These are phyloP conservation scores for Synodontis membranacea DNA, from an alignment of 2,113 vertebrate species.

Conservation along the genomic window DNA sequence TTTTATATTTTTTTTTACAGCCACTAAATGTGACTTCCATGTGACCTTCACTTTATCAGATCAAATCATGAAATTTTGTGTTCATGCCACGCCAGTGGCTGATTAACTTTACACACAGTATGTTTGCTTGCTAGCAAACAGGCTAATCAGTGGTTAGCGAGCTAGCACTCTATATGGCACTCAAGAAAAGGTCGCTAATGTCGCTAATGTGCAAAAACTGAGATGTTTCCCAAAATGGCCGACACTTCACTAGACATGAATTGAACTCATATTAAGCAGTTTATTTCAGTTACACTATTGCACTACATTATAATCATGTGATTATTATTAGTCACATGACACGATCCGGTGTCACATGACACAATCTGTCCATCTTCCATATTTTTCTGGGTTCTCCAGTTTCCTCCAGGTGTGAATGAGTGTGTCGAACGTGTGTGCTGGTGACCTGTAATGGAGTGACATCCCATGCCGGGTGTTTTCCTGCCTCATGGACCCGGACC, in stretches of 20 bases:
- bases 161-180: background rate
- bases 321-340: background rate
- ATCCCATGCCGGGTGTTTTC: background rate
- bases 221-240: background rate
- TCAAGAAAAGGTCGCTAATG: background rate
- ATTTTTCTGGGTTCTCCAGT: too few species aligned
- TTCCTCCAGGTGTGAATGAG: background rate
- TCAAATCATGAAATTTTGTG: background rate
- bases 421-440: background rate
- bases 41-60: background rate
- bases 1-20: background rate
- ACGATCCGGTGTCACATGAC: too few species aligned
- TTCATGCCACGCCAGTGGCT: background rate
- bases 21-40: background rate
- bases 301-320: too few species aligned
- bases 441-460: background rate
- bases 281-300: background rate
- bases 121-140: background rate
- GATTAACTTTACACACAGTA: background rate
- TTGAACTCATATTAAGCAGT: background rate
- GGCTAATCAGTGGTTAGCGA: background rate
- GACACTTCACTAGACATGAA: background rate
- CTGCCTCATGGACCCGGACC: background rate
- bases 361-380: too few species aligned
- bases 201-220: background rate